Evolutionary conservation across 1,140 invertebrate species (phyloP).

Genomic region (Archivesica marissinica): DNA sequence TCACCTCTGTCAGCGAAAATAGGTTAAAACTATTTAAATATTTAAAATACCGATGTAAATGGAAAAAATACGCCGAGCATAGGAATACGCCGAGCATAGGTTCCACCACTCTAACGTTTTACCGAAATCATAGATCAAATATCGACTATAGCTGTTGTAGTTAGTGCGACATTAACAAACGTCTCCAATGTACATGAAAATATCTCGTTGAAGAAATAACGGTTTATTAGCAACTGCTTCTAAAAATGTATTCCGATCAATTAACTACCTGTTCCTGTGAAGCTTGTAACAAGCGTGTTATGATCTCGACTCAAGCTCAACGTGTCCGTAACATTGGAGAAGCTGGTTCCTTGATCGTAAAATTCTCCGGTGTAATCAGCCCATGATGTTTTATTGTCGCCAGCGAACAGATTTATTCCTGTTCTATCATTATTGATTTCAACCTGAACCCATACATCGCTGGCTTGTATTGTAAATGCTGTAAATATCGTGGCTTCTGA

Average conservation of each 20-base stretch:
- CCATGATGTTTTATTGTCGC: constrained; percentile 8
- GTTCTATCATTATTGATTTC: constrained; percentile 37
- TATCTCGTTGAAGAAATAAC: not conserved
- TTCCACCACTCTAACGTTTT: too few relatives aligned
- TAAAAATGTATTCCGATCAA: not conserved
- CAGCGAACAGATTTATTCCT: constrained; percentile 26
- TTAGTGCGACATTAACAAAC: not conserved
- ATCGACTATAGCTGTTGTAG: too few relatives aligned
- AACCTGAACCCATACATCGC: constrained; percentile 25
- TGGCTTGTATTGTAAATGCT: constrained; percentile 14
- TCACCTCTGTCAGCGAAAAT: too few relatives aligned
- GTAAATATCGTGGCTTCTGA: constrained; percentile 39
- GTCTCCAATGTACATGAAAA: not conserved
- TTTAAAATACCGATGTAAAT: too few relatives aligned
- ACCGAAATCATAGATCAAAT: too few relatives aligned
- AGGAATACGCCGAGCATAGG: too few relatives aligned
- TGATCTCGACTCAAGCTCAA: constrained; percentile 1
- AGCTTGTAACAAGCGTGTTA: constrained; percentile 27
- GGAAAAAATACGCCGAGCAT: too few relatives aligned
- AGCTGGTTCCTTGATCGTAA: not conserved
- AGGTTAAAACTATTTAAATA: too few relatives aligned
- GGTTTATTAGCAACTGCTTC: not conserved
- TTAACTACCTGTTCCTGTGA: not conserved
- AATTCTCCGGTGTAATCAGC: constrained; percentile 23
- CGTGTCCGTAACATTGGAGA: not conserved